Evolutionary conservation across 1,140 invertebrate species (phyloP).

Genomic region (Papilio xuthus): DNA sequence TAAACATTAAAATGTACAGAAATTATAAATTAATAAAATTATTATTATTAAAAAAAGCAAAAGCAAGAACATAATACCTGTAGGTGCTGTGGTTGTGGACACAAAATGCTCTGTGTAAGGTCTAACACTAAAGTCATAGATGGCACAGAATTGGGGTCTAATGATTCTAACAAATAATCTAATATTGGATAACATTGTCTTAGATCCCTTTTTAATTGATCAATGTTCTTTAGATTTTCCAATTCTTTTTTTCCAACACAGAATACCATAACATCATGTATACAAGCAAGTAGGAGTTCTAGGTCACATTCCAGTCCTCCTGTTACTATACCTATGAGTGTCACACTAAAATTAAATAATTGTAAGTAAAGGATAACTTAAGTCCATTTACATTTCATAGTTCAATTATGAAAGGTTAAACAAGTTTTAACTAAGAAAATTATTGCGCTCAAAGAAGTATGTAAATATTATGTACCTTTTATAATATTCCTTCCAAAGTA

Average conservation of each 20-base stretch:
- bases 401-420: background rate
- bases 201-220: constrained; percentile 90
- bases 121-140: constrained; percentile 84
- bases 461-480: constrained; percentile 70
- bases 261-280: constrained; percentile 89
- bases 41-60: too few species aligned
- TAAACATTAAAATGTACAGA: too few species aligned
- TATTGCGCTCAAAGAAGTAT: background rate
- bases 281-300: constrained; percentile 85
- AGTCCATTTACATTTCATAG: background rate
- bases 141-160: constrained; percentile 84
- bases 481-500: constrained; percentile 87
- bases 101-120: constrained; percentile 85
- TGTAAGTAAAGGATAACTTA: background rate
- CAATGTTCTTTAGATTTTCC: constrained; percentile 87
- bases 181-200: constrained; percentile 88
- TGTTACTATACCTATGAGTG: constrained; percentile 85
- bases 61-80: constrained; percentile 81
- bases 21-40: too few species aligned
- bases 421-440: background rate
- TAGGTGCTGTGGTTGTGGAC: constrained; percentile 86
- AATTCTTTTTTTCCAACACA: constrained; percentile 90
- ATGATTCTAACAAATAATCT: constrained; percentile 87
- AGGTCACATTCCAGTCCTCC: constrained; percentile 84
- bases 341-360: constrained; percentile 78